Evolutionary conservation across 2,797 vertebrate species (phyloP).

Genomic region (Sebastes cheni): DNA sequence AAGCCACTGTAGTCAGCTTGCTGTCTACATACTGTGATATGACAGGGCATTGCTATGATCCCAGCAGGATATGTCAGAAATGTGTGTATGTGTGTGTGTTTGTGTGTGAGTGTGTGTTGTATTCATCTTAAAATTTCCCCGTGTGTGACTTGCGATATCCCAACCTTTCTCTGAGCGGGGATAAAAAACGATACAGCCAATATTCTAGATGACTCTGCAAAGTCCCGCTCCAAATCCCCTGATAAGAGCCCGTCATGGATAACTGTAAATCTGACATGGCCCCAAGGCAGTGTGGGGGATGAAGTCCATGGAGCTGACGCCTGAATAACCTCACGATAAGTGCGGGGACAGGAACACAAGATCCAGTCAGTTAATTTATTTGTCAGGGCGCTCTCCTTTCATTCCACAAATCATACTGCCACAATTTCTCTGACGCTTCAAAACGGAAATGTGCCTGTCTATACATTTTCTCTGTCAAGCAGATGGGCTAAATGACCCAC

Average conservation of each 20-base stretch:
- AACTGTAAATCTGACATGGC: slow-evolving; percentile 78
- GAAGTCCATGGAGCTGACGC: slow-evolving; percentile 62
- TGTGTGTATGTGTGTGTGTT: not conserved
- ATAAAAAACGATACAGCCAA: slow-evolving; percentile 63
- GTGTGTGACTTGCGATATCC: slow-evolving; percentile 55
- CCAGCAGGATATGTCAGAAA: slow-evolving; percentile 45
- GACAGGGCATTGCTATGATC: slow-evolving; percentile 46
- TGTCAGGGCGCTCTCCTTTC: slow-evolving; percentile 59
- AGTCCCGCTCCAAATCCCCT: slow-evolving; percentile 70
- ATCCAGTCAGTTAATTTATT: slow-evolving; percentile 69
- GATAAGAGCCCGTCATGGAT: slow-evolving; percentile 74
- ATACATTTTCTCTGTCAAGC: slow-evolving; percentile 62
- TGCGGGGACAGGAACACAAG: slow-evolving; percentile 49
- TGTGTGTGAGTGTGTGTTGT: slow-evolving; percentile 9
- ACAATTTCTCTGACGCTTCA: slow-evolving; percentile 60
- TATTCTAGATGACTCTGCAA: slow-evolving; percentile 78
- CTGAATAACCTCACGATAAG: slow-evolving; percentile 67
- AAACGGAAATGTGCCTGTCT: slow-evolving; percentile 59
- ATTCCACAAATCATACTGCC: slow-evolving; percentile 59
- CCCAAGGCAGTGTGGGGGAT: slow-evolving; percentile 74
- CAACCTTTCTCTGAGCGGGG: slow-evolving; percentile 59
- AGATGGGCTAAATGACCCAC: slow-evolving; percentile 59
- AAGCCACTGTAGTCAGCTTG: slow-evolving; percentile 53
- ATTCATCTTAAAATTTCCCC: slow-evolving; percentile 38
- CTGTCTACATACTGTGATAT: slow-evolving; percentile 40